Percentiles rank a stretch among this genome's conserved stretches.
phyloP scores from a whole-genome alignment of 2,113 vertebrate species.

The Daboia siamensis region DNA sequence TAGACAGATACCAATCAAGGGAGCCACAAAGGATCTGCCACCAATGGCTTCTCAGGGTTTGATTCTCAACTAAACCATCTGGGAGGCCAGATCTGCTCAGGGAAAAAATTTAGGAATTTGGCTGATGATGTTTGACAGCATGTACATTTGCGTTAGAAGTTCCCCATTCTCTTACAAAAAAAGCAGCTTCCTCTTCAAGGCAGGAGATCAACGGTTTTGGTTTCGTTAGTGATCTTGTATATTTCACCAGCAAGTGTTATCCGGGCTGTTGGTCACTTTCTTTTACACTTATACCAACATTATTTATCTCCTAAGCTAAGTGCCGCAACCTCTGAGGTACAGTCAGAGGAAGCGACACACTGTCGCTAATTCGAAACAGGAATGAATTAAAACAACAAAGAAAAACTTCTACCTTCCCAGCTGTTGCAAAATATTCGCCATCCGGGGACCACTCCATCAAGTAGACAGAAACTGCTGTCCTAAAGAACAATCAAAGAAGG shows the following conservation, averaged over 20 bases:
- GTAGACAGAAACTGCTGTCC: constrained; percentile 91
- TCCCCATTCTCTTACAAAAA: background rate
- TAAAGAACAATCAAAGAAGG: constrained; percentile 53
- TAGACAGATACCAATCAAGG: background rate
- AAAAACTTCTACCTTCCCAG: constrained; percentile 86
- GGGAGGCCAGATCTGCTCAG: too few relatives aligned
- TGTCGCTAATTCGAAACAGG: background rate
- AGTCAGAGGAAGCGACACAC: constrained; percentile 8
- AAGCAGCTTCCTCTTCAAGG: background rate
- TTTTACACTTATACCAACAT: background rate
- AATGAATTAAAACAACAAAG: background rate
- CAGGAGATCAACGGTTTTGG: background rate
- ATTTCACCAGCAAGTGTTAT: background rate
- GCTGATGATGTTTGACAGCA: background rate
- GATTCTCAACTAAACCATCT: background rate
- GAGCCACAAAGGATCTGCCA: background rate
- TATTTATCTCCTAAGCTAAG: constrained; percentile 3
- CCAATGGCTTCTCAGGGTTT: background rate
- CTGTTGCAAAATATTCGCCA: constrained; percentile 96
- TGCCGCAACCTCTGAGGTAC: constrained; percentile 3
- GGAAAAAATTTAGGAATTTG: background rate
- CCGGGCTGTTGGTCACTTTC: background rate
- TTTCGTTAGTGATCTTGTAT: background rate
- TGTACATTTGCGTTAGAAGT: background rate
- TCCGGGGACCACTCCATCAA: constrained; percentile 97